Base-by-base conservation (phyloP, 2,888 invertebrate genomes). In the Acheta domesticus region DNA sequence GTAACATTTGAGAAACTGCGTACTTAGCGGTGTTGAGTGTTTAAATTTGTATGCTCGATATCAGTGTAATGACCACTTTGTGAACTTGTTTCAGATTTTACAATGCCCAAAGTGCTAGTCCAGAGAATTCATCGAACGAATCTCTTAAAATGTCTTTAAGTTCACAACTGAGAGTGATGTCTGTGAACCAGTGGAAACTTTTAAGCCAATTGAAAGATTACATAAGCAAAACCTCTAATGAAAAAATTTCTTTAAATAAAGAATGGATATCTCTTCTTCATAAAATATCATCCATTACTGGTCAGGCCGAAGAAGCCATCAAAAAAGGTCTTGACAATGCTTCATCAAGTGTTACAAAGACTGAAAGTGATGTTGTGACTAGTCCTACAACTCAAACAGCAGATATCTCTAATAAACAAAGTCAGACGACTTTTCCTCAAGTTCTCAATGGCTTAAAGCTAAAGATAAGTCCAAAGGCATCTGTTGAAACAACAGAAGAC, bases 241-340 rank as follows among this genome's bases (percentile, higher is more conserved):
- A 89, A 74, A 88, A 86, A 80, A 82, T 88, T 36, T 88, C 89
- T 76, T 85, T 90, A 4, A 88, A 87, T 82, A 90, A 88, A 82
- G 89, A 90, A 82, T 88, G 90, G 86, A 85, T 88, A 1, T 86
- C 88, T 2, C 85, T 88, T 74, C 83, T 90, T 74, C 89, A 90
- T 83, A 89, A 87, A 84, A 84, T 89, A 20, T 87, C 87, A 80
- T 86, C 87, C 0, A 84, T 86, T 62, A 85, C 86, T 0, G 84
- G 85, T 0, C 85, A 85, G 76, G 84, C 86, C 11, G 84, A 86
- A 74, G 21, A 49, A 48, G 74, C 36, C n/a, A 12, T 14, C 23
- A 77, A 48, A 21, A 77, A 76, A 20, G 77, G 21, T 12, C 74
- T 80, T n/a, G 75, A 75, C 14, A 73, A 50, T 76, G 50, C 62